These are phyloP conservation scores for Cairina moschata DNA, from an alignment of 2,113 vertebrate species.

Conservation along the genomic window DNA sequence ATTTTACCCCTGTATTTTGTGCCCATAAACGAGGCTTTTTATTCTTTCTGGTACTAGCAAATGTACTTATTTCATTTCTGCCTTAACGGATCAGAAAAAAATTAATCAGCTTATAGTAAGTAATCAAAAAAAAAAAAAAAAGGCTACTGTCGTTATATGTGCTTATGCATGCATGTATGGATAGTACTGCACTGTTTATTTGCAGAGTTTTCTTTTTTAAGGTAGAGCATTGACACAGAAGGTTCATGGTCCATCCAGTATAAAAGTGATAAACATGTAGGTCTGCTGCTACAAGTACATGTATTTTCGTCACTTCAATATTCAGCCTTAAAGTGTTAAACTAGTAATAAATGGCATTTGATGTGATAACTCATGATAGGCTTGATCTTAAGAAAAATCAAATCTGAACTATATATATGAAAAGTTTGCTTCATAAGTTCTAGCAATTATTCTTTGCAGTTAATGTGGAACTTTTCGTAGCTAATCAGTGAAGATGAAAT, in stretches of 20 bases:
- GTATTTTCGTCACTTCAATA: not conserved
- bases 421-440: not conserved
- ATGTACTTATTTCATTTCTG: not conserved
- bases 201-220: not conserved
- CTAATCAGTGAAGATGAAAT: conserved; percentile 16
- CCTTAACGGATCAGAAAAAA: not conserved
- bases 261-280: not conserved
- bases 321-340: not conserved
- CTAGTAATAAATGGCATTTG: not conserved
- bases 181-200: not conserved
- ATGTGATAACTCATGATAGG: not conserved
- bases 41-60: not conserved
- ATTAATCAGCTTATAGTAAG: not conserved
- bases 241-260: not conserved
- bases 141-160: not conserved
- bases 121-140: not conserved
- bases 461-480: conserved; percentile 17
- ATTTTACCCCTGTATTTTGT: not conserved
- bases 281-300: not conserved
- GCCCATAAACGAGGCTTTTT: not conserved
- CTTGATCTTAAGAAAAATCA: not conserved
- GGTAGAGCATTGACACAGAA: not conserved
- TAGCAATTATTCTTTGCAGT: not conserved
- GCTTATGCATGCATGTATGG: not conserved
- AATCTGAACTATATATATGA: not conserved